Conservation (phyloP, 2,888 invertebrate genomes). For the Eilema caniola region DNA sequence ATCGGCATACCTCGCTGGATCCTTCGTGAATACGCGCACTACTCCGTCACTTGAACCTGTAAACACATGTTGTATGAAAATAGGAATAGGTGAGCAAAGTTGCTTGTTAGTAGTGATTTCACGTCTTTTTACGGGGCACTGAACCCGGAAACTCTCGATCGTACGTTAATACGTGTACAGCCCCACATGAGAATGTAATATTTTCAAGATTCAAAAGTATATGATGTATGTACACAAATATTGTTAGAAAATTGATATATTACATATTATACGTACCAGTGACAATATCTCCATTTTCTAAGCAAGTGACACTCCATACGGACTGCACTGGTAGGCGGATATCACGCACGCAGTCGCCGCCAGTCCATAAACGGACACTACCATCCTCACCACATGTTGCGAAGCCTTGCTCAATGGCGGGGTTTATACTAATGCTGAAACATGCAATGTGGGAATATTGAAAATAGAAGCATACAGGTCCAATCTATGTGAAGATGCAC, state of each 20-base stretch:
- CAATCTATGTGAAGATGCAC: background rate
- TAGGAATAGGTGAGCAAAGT: background rate
- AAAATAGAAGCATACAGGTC: background rate
- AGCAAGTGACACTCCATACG: constrained; percentile 94
- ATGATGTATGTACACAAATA: too few species aligned
- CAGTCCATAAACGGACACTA: constrained; percentile 93
- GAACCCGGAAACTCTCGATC: too few species aligned
- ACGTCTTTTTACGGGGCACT: too few species aligned
- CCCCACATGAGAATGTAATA: too few species aligned
- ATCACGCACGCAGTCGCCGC: constrained; percentile 88
- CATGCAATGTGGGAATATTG: background rate
- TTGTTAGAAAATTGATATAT: too few species aligned
- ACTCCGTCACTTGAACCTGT: constrained; percentile 92
- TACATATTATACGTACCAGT: constrained; percentile 86
- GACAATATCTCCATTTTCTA: constrained; percentile 96
- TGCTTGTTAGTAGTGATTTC: too few species aligned
- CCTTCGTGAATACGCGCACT: constrained; percentile 94
- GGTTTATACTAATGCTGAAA: constrained; percentile 87
- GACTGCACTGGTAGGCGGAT: constrained; percentile 94
- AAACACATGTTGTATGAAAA: background rate
- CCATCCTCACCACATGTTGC: constrained; percentile 96
- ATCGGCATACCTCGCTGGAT: constrained; percentile 90
- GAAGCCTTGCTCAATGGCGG: constrained; percentile 87
- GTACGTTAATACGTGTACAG: too few species aligned
- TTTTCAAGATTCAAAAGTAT: too few species aligned